These are phyloP conservation scores for Istiophorus platypterus DNA, from an alignment of 2,113 vertebrate species.

Conservation along the genomic window DNA sequence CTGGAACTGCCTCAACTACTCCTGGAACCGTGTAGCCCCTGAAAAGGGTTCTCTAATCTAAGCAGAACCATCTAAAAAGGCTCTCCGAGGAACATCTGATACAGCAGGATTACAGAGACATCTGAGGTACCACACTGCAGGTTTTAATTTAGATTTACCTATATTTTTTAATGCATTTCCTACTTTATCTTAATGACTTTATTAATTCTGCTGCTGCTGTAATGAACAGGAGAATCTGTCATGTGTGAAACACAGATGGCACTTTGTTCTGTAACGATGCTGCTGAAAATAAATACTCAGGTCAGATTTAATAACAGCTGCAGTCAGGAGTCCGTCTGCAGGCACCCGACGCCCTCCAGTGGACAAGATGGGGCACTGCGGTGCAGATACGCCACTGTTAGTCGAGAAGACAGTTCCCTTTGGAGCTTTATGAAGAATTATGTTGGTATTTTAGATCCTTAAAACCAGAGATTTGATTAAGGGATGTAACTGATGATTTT, in stretches of 20 bases:
- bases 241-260: slow-evolving; percentile 20
- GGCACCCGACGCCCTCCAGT: slow-evolving; percentile 21
- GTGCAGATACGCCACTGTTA: too few species aligned
- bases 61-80: not conserved
- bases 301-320: slow-evolving; percentile 1
- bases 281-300: not conserved
- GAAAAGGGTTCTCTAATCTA: not conserved
- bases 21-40: not conserved
- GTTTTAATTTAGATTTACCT: not conserved
- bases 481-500: too few species aligned
- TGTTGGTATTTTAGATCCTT: too few species aligned
- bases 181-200: slow-evolving; percentile 6
- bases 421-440: not conserved
- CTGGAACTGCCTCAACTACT: not conserved
- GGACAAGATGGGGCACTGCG: not conserved
- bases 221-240: slow-evolving; percentile 24
- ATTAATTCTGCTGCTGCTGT: slow-evolving; percentile 8
- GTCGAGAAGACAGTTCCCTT: not conserved
- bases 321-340: not conserved
- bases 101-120: not conserved
- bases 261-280: slow-evolving; percentile 36
- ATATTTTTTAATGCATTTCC: not conserved
- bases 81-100: not conserved
- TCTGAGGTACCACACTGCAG: not conserved
- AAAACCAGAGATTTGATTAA: not conserved